These are phyloP conservation scores for Streblospio benedicti DNA, from an alignment of 1,140 invertebrate species.

Conservation along the genomic window DNA sequence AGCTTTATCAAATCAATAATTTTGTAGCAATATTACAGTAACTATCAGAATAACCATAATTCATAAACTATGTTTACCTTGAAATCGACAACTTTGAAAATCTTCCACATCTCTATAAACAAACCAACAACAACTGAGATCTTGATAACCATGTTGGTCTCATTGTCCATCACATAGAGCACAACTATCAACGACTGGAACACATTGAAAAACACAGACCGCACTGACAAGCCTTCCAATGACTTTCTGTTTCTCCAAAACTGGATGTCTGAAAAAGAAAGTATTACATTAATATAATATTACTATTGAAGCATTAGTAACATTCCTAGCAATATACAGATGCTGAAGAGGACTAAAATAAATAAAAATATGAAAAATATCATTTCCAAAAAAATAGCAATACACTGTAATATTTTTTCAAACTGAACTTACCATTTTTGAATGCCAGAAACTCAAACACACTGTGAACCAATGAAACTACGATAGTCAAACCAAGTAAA, in stretches of 20 bases:
- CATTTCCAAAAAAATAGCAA: not conserved
- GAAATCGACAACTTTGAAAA: constrained; percentile 76
- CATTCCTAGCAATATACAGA: not conserved
- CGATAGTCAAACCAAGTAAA: constrained; percentile 79
- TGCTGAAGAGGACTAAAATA: not conserved
- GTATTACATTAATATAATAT: constrained; percentile 2
- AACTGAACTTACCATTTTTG: constrained; percentile 73
- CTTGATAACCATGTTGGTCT: constrained; percentile 90
- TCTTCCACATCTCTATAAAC: constrained; percentile 98
- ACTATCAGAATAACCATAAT: too few species aligned
- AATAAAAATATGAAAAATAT: not conserved
- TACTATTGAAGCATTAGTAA: not conserved
- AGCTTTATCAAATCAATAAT: too few species aligned
- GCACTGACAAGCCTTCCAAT: constrained; percentile 90
- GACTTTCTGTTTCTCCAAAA: constrained; percentile 98
- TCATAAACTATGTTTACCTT: constrained; percentile 28
- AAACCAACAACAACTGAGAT: constrained; percentile 77
- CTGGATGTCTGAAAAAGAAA: constrained; percentile 73
- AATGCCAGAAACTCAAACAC: constrained; percentile 98
- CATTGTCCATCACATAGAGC: constrained; percentile 94
- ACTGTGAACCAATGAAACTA: constrained; percentile 89
- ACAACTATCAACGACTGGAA: constrained; percentile 92
- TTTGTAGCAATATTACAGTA: too few species aligned
- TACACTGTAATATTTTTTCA: not conserved
- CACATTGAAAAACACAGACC: constrained; percentile 98